Percentiles rank a stretch among this genome's conserved stretches.
Evolutionary conservation across 1,140 invertebrate genomes (phyloP).

Genomic region (Psilanteris sp.): DNA sequence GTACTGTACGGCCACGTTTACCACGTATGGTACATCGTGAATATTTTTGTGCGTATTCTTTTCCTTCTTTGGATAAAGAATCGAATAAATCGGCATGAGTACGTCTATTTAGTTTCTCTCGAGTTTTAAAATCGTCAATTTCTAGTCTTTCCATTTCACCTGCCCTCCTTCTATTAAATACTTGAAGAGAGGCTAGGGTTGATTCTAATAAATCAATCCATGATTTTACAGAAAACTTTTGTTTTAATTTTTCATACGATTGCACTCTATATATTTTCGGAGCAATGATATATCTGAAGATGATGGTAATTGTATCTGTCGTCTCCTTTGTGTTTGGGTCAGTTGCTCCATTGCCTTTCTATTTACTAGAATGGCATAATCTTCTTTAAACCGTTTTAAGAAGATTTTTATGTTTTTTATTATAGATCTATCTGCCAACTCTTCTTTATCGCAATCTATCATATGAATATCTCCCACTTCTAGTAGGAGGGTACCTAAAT

Average conservation of each 20-base stretch:
- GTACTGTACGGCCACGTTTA: conserved; percentile 16
- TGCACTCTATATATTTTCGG: background rate
- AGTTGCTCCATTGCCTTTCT: no score
- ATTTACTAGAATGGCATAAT: no score
- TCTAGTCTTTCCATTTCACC: conserved; percentile 33
- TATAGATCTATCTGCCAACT: no score
- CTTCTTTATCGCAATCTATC: no score
- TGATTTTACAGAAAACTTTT: background rate
- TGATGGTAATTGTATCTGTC: no score
- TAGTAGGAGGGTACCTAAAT: no score
- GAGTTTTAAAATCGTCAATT: conserved; percentile 27
- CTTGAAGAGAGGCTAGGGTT: conserved; percentile 11
- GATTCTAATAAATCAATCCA: conserved; percentile 1
- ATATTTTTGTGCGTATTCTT: conserved; percentile 27
- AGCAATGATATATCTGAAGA: background rate
- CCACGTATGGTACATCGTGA: conserved; percentile 30
- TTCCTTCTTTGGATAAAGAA: conserved; percentile 9
- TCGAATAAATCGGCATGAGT: conserved; percentile 4
- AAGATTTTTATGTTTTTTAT: no score
- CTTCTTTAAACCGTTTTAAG: no score
- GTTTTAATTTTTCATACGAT: background rate
- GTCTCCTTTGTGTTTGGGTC: no score
- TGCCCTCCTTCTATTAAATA: conserved; percentile 42
- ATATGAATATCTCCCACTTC: no score
- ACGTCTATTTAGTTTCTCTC: conserved; percentile 7